These are phyloP conservation scores for Cyphomyrus discorhynchus DNA, from an alignment of 2,113 vertebrate species.

Conservation along the genomic window DNA sequence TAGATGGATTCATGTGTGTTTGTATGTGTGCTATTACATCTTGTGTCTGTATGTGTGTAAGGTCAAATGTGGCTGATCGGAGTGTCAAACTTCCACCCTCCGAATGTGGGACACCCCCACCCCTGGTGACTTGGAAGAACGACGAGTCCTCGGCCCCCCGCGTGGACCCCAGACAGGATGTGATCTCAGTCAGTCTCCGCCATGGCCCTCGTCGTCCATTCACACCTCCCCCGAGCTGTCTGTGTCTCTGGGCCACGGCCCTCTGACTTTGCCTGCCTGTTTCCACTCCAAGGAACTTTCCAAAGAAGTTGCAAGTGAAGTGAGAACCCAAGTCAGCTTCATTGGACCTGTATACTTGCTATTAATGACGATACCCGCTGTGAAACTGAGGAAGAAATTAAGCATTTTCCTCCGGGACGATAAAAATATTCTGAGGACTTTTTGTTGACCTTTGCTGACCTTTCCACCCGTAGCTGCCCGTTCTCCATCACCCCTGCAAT, in stretches of 20 bases:
- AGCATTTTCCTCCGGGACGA: not conserved
- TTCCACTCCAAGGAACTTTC: not conserved
- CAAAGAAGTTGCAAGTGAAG: not conserved
- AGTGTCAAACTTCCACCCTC: not conserved
- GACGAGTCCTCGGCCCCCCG: not conserved
- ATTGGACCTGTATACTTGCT: not conserved
- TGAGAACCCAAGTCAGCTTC: not conserved
- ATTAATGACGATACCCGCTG: not conserved
- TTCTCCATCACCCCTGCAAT: not conserved
- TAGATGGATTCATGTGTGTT: not conserved
- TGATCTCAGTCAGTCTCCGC: not conserved
- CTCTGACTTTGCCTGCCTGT: not conserved
- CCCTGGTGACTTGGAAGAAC: not conserved
- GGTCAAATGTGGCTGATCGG: not conserved
- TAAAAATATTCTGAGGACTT: not conserved
- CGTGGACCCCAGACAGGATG: constrained; percentile 13
- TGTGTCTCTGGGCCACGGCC: not conserved
- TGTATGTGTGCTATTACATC: not conserved
- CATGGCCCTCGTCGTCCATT: not conserved
- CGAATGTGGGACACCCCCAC: not conserved
- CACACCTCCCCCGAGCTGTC: constrained; percentile 1
- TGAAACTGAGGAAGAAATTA: not conserved
- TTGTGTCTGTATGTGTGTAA: not conserved
- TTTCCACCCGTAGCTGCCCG: not conserved
- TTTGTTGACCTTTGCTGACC: not conserved